Evolutionary conservation across 2,113 vertebrate species (phyloP).

Genomic region (Loxodonta africana): DNA sequence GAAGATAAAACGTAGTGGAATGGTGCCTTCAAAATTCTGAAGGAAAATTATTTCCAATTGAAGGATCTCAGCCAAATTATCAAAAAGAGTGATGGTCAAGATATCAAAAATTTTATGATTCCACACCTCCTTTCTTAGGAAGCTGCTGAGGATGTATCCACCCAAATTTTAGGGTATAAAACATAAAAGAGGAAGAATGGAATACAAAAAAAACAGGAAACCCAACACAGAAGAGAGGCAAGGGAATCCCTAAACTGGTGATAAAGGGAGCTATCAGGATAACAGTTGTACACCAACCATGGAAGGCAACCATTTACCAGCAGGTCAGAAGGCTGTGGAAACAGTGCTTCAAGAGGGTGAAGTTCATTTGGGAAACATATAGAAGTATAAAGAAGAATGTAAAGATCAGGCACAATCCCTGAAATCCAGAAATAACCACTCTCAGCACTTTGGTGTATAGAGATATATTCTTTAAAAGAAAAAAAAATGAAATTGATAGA

Average conservation of each 20-base stretch:
- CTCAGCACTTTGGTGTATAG: neutral
- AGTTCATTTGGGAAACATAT: neutral
- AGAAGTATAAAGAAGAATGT: neutral
- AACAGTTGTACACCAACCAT: neutral
- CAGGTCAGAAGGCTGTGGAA: neutral
- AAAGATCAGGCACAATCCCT: neutral
- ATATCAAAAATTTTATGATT: neutral
- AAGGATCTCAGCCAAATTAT: neutral
- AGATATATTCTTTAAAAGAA: too few species aligned
- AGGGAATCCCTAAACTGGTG: accelerated
- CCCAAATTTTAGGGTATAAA: neutral
- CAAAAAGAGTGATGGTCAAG: neutral
- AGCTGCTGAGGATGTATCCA: neutral
- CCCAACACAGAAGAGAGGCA: neutral
- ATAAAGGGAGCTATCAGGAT: neutral
- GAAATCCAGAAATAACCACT: neutral
- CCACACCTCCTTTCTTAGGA: neutral
- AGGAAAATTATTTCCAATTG: neutral
- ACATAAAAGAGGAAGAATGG: neutral
- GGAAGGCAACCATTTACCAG: neutral
- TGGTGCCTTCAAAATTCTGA: neutral
- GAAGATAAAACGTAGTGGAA: neutral
- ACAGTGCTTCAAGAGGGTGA: neutral
- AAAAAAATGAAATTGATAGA: neutral
- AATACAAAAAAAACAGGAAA: neutral